Evolutionary conservation across 1,140 invertebrate genomes (phyloP).

Genomic region (Apocrypta bakeri): DNA sequence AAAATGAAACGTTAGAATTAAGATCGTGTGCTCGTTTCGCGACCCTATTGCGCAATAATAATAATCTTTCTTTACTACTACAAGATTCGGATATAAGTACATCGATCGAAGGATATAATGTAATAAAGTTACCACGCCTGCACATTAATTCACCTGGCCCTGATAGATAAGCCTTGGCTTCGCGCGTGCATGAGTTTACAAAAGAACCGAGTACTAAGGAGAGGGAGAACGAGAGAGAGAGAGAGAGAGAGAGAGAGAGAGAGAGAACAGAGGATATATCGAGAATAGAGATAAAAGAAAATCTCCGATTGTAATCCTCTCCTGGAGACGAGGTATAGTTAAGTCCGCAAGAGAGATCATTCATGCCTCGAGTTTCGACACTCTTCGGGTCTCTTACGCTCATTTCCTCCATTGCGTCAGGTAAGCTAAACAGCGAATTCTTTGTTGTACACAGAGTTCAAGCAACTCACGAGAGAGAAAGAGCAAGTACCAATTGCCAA

Average conservation of each 20-base stretch:
- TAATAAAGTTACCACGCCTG: constrained; percentile 1
- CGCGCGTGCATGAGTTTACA: neutral
- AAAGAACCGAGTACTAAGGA: too few relatives aligned
- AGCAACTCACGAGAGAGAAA: neutral
- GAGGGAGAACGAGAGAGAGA: too few relatives aligned
- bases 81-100: too few relatives aligned
- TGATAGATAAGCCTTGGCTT: neutral
- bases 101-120: too few relatives aligned
- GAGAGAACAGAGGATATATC: too few relatives aligned
- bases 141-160: neutral
- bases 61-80: too few relatives aligned
- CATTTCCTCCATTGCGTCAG: constrained; percentile 46
- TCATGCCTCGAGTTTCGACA: constrained; percentile 36
- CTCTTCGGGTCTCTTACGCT: constrained; percentile 29
- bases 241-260: too few relatives aligned
- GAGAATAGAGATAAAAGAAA: neutral
- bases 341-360: constrained; percentile 21
- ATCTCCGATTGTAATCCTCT: constrained; percentile 10
- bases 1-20: constrained; percentile 26
- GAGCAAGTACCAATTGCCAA: constrained; percentile 31
- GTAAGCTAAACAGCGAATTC: constrained; percentile 22
- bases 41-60: neutral
- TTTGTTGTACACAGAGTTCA: constrained; percentile 20
- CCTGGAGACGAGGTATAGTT: neutral
- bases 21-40: neutral